These are phyloP conservation scores for Drosophila heteroneura DNA, from an alignment of 2,888 invertebrate species.

Conservation along the genomic window DNA sequence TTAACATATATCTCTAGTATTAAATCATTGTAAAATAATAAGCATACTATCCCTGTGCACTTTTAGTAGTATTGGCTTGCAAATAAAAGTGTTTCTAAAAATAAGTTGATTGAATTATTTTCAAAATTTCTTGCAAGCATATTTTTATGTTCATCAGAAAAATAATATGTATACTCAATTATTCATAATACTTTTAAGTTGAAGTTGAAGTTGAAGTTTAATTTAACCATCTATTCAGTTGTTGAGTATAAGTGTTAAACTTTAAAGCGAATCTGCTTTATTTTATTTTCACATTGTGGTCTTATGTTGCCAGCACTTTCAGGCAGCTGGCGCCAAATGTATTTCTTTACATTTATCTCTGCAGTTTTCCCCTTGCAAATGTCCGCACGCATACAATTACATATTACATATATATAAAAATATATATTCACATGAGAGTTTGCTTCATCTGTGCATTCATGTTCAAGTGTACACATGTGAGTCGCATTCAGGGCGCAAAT, in stretches of 20 bases:
- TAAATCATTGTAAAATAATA: neutral
- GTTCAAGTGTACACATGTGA: conserved; percentile 63
- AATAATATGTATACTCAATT: neutral
- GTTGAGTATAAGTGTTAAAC: conserved; percentile 8
- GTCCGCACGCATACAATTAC: conserved; percentile 24
- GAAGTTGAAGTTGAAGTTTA: neutral
- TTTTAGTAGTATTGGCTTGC: neutral
- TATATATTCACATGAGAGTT: neutral
- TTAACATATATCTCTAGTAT: neutral
- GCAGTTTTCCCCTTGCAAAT: conserved; percentile 29
- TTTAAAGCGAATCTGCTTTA: conserved; percentile 22
- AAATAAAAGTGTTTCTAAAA: neutral
- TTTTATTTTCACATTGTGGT: conserved; percentile 19
- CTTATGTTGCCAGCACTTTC: conserved; percentile 12
- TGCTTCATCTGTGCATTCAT: conserved; percentile 44
- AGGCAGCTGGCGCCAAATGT: conserved; percentile 12
- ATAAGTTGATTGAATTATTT: neutral
- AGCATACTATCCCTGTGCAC: fast-evolving
- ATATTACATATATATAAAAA: neutral
- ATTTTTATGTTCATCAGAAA: neutral
- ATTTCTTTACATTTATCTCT: conserved; percentile 34
- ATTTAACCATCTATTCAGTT: neutral
- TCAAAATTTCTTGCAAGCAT: neutral
- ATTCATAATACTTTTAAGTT: neutral
- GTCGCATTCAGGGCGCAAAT: conserved; percentile 59